These are phyloP conservation scores for Pseudopodoces humilis DNA, from an alignment of 2,113 vertebrate genomes.

Conservation along the genomic window DNA sequence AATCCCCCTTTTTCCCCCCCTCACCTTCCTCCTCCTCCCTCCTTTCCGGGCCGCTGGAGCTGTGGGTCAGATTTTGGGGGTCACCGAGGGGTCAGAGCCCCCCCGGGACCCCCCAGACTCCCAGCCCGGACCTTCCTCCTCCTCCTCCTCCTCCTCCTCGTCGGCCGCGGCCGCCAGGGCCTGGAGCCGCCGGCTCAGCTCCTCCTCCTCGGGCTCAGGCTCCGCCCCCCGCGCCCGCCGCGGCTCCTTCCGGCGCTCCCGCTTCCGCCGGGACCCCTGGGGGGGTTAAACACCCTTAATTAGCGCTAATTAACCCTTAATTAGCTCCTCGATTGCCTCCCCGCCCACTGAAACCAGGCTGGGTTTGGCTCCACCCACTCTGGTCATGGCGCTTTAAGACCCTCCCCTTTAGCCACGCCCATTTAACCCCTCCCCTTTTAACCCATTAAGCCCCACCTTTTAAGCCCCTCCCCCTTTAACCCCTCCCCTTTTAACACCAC, in stretches of 20 bases:
- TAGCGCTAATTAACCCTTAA: background rate
- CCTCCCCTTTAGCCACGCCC: too few species aligned
- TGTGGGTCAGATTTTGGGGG: background rate
- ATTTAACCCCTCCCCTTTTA: background rate
- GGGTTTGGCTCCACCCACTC: background rate
- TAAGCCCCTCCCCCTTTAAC: background rate
- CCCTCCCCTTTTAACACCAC: too few species aligned
- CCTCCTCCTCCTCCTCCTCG: conserved; percentile 59
- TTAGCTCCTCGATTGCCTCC: too few species aligned
- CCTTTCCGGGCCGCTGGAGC: conserved; percentile 77
- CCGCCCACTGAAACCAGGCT: accelerated
- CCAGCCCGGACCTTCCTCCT: conserved; percentile 64
- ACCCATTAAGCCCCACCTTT: too few species aligned
- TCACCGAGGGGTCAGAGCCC: background rate
- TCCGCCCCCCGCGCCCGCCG: background rate
- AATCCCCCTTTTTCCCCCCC: background rate
- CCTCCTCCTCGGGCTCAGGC: conserved; percentile 80
- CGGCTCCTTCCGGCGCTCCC: background rate
- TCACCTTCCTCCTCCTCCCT: conserved; percentile 82
- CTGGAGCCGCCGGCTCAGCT: conserved; percentile 57
- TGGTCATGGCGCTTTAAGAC: too few species aligned
- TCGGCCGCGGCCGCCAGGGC: conserved; percentile 66
- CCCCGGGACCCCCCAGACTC: background rate
- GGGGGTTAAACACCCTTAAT: background rate
- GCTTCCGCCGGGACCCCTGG: background rate